phyloP scores from a whole-genome alignment of 2,888 invertebrate genomes.

The Biston stratarius region DNA sequence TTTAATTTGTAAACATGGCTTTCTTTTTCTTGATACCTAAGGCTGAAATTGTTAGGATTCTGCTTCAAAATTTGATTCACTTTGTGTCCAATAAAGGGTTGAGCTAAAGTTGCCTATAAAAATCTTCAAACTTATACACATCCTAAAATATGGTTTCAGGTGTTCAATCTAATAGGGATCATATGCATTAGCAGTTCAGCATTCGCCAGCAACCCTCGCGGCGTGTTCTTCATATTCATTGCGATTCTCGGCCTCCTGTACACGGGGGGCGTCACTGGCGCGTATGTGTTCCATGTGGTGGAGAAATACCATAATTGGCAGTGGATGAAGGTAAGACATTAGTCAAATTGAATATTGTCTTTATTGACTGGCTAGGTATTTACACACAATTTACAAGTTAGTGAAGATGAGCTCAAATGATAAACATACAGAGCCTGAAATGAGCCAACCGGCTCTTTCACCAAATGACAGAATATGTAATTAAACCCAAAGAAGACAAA shows the following conservation, averaged over 20 bases:
- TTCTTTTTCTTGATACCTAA: too few species aligned
- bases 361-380: too few species aligned
- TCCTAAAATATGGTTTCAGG: constrained; percentile 79
- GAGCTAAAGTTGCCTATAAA: not conserved
- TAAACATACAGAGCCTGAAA: too few species aligned
- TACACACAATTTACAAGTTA: too few species aligned
- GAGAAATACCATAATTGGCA: constrained; percentile 94
- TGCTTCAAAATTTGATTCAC: too few species aligned
- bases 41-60: too few species aligned
- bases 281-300: constrained; percentile 93
- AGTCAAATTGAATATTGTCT: not conserved
- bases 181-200: constrained; percentile 91
- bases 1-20: too few species aligned
- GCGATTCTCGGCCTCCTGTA: constrained; percentile 93
- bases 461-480: too few species aligned
- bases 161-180: constrained; percentile 91
- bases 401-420: too few species aligned
- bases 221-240: constrained; percentile 92
- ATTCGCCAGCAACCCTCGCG: constrained; percentile 87
- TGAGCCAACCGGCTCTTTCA: too few species aligned
- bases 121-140: not conserved
- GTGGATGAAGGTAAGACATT: constrained; percentile 88
- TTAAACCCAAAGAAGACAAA: too few species aligned
- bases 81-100: too few species aligned
- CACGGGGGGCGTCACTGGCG: constrained; percentile 89